Percentiles rank a stretch among this genome's conserved stretches.
Conservation (phyloP, 1,140 invertebrate species). For the Tetramorium alpestre region DNA sequence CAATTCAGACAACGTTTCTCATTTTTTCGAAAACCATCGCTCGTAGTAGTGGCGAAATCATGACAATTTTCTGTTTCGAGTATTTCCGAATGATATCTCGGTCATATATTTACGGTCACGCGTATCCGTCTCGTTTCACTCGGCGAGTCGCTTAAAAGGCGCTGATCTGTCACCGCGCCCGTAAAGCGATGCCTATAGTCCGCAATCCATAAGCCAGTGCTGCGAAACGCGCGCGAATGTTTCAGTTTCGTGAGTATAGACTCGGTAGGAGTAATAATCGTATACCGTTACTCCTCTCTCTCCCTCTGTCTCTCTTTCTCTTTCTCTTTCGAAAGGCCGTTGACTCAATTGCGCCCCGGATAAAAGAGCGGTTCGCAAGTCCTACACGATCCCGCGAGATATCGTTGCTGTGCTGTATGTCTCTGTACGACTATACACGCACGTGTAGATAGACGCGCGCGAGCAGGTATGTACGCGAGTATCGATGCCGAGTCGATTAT, state of each 20-base stretch:
- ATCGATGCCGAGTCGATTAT: conserved; percentile 25
- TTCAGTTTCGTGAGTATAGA: conserved; percentile 76
- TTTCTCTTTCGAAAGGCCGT: conserved; percentile 71
- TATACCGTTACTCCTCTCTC: conserved; percentile 72
- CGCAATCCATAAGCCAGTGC: conserved; percentile 24
- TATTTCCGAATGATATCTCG: not conserved
- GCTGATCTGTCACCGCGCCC: conserved; percentile 61
- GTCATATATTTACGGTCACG: conserved; percentile 30
- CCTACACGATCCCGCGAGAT: conserved; percentile 59
- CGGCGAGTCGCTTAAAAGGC: conserved; percentile 56
- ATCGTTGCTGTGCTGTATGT: conserved; percentile 14
- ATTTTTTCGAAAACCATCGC: not conserved
- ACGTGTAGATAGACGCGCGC: not conserved
- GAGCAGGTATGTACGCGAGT: not conserved
- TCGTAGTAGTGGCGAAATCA: not conserved
- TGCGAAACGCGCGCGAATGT: conserved; percentile 70
- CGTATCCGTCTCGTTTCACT: conserved; percentile 61
- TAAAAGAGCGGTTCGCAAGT: conserved; percentile 74
- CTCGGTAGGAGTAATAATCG: conserved; percentile 75
- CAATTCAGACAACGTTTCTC: not conserved
- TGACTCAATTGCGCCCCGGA: conserved; percentile 75
- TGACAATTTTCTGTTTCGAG: conserved; percentile 12
- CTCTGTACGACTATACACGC: conserved; percentile 6
- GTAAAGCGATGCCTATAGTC: conserved; percentile 49
- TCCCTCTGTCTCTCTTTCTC: conserved; percentile 14